A percentile compares a stretch with the other conserved stretches of the same genome.
Evolutionary conservation across 2,797 vertebrate species (phyloP).

Genomic region (Periparus ater): DNA sequence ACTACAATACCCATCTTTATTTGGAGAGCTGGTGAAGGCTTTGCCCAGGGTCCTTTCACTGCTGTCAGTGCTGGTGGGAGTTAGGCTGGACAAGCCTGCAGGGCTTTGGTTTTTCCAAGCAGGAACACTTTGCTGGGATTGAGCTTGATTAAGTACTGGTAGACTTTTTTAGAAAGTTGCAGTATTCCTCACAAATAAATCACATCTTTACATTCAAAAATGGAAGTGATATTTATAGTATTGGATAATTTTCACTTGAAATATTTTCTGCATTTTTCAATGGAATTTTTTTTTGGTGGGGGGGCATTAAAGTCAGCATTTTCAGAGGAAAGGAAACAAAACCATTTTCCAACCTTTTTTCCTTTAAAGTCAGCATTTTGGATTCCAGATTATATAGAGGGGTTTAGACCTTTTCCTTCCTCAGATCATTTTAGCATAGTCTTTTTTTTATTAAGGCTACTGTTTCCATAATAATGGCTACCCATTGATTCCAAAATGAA

Average conservation of each 20-base stretch:
- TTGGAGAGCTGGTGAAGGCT: background rate
- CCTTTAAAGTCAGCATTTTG: slow-evolving; percentile 2
- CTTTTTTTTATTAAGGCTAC: background rate
- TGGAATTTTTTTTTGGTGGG: background rate
- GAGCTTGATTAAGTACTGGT: background rate
- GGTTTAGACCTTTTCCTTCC: background rate
- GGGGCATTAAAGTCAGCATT: background rate
- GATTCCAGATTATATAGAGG: background rate
- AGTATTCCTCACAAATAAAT: slow-evolving; percentile 1
- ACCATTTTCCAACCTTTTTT: background rate
- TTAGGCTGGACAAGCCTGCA: background rate
- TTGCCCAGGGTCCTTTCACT: background rate
- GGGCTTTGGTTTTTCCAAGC: background rate
- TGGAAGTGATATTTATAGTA: background rate
- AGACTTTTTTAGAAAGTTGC: background rate
- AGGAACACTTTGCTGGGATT: background rate
- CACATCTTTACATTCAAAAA: background rate
- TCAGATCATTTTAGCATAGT: background rate
- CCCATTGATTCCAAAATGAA: background rate
- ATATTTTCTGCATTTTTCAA: slow-evolving; percentile 8
- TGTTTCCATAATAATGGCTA: background rate
- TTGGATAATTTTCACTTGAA: background rate
- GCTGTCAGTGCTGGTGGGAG: background rate
- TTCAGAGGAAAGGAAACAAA: slow-evolving; percentile 30
- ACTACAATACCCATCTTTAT: background rate